Evolutionary conservation across 2,797 vertebrate genomes (phyloP), one percentile per base, ranked within the genome.

Genomic region (Malurus leucopterus): DNA sequence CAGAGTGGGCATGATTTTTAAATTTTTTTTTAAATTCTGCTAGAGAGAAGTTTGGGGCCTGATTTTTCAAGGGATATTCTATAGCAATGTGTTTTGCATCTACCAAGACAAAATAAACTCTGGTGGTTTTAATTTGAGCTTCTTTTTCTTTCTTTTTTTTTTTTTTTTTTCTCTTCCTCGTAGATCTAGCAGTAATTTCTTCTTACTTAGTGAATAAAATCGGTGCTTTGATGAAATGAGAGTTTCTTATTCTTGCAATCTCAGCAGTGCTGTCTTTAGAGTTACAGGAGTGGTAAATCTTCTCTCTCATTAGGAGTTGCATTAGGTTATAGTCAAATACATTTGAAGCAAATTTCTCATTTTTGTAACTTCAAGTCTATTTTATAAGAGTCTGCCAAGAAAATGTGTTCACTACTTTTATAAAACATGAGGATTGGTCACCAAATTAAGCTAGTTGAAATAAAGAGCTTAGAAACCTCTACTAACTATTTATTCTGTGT

Each of bases 171-270:
- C 38, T 59, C 16, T 73, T 78, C 47, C 44, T 65, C 32, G 64
- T 89, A 90, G 38, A 92, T 72, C 30, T 86, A 11, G 7, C 34
- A 43, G 69, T 63, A 88, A 76, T 78, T 91, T 81, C 84, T 71
- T 73, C 57, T 91, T 89, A 55, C 46, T 85, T 88, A 23, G 32
- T 81, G 59, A 91, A 86, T 77, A 86, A 94, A 94, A 91, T 62
- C 44, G 40, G 38, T 76, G 26, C 43, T 88, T 92, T 91, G 51
- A 93, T 81, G 51, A 91, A 80, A 89, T 57, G 32, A 87, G 50
- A 62, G 71, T 86, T 91, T 54, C 36, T 74, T 93, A 83, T 69
- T 90, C 68, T 89, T 95, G 86, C 78, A 92, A 63, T 84, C 57
- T 93, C 91, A 94, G 67, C 88, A 83, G 27, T 44, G 43, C 30